Evolutionary conservation across 2,113 vertebrate genomes (phyloP).

Genomic region (Corynorhinus townsendii): DNA sequence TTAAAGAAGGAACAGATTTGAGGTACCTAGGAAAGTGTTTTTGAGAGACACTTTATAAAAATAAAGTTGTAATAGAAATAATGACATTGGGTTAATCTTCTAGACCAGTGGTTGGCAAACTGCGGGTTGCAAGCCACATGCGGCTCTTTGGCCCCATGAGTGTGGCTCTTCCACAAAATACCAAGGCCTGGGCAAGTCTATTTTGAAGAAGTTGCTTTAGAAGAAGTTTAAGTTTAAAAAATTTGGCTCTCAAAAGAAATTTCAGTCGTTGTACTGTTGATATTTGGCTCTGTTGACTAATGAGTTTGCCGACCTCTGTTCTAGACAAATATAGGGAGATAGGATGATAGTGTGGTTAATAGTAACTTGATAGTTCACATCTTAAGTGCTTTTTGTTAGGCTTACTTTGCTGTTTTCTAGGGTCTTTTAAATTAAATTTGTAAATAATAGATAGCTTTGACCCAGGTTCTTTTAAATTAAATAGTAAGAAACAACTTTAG

Average conservation of each 20-base stretch:
- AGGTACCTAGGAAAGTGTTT: background rate
- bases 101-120: background rate
- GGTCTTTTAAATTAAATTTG: slow-evolving; percentile 16
- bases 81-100: background rate
- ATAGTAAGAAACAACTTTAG: background rate
- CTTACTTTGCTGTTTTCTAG: background rate
- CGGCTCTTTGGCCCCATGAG: too few species aligned
- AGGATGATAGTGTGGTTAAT: background rate
- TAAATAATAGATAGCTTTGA: background rate
- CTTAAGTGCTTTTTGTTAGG: background rate
- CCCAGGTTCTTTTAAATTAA: background rate
- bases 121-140: too few species aligned
- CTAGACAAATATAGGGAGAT: background rate
- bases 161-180: too few species aligned
- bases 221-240: too few species aligned
- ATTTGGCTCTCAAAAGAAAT: too few species aligned
- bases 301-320: background rate
- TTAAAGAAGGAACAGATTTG: background rate
- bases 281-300: too few species aligned
- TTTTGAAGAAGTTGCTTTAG: too few species aligned
- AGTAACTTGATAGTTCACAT: background rate
- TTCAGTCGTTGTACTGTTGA: too few species aligned
- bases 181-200: too few species aligned
- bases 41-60: background rate
- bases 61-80: background rate